Evolutionary conservation across 2,888 invertebrate species (phyloP), one percentile per base, ranked within the genome.

Genomic region (Glyphotaelius pellucidus): DNA sequence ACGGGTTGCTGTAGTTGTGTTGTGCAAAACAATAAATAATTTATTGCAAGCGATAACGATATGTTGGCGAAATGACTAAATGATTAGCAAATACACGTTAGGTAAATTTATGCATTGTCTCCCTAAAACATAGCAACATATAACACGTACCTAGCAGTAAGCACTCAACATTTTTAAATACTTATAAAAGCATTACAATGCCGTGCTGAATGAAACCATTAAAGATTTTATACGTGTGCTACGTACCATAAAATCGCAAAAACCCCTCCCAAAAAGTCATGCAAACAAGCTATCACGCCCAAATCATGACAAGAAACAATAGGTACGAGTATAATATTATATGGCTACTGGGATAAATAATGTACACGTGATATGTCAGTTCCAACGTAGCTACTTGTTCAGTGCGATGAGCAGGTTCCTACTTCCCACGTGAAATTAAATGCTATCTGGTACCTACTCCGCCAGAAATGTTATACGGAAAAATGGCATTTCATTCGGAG

Each of bases 401-500:
- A 67, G 32, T 88, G 88, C 88, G 88, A 88, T 30, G 88, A 30
- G 88, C 79, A n/a, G 83, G 83, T 38, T 32, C 35, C 83, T 35
- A 86, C 52, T 67, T 87, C 87, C 52, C n/a, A 31, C 88, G 85
- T 67, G 31, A 52, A 47, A 47, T 88, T 47, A 87, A 87, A 67
- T 88, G 88, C 67, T 88, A 88, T 32, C 52, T 52, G 88, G 31
- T 88, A 88, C 88, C 88, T 88, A 32, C 67, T 52, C 30, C n/a
- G 31, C 31, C 67, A 31, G 14, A 47, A 30, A 47, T 35, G 52
- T 88, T 88, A 88, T 31, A 88, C 67, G 67, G 52, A 88, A 88
- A 88, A 88, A 88, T 88, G 88, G 52, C 67, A 88, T 88, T 88
- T 88, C 88, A 88, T 88, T 88, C 52, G 30, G 52, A 32, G 88